Evolutionary conservation across 1,140 invertebrate genomes (phyloP).

Genomic region (Drosophila subpulchrella): DNA sequence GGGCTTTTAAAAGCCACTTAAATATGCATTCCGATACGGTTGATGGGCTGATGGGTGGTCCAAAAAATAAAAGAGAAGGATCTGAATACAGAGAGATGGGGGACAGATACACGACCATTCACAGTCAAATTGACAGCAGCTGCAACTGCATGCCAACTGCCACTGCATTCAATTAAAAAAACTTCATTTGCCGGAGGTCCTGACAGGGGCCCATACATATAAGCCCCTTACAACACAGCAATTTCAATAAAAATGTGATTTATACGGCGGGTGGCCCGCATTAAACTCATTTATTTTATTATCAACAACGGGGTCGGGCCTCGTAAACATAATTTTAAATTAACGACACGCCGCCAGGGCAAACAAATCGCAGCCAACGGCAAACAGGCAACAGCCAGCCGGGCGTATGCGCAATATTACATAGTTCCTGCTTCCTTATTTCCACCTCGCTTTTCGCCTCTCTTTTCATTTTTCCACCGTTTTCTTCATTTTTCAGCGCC

Average conservation of each 20-base stretch:
- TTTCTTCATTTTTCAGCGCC: conserved; percentile 38
- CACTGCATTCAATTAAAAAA: conserved; percentile 64
- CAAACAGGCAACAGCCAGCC: conserved; percentile 34
- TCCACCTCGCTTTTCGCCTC: conserved; percentile 5
- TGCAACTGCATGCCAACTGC: conserved; percentile 54
- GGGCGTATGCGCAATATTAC: conserved; percentile 56
- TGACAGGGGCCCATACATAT: background rate
- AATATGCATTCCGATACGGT: conserved; percentile 59
- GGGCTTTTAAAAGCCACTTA: conserved; percentile 71
- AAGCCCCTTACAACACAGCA: conserved; percentile 49
- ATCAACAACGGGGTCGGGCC: conserved; percentile 53
- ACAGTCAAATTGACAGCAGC: conserved; percentile 61
- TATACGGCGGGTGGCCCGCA: conserved; percentile 35
- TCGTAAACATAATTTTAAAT: conserved; percentile 67
- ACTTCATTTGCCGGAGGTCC: conserved; percentile 42
- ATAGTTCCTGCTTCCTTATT: conserved; percentile 36
- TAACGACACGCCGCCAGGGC: conserved; percentile 56
- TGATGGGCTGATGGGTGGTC: conserved; percentile 1
- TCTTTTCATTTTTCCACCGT: conserved; percentile 7
- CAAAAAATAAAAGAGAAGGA: background rate
- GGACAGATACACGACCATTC: conserved; percentile 27
- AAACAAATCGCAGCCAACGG: conserved; percentile 50
- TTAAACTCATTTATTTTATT: conserved; percentile 67
- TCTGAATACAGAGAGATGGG: too few species aligned
- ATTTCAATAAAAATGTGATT: conserved; percentile 66